phyloP scores from a whole-genome alignment of 2,888 invertebrate genomes.

The Trichopoda pennipes region DNA sequence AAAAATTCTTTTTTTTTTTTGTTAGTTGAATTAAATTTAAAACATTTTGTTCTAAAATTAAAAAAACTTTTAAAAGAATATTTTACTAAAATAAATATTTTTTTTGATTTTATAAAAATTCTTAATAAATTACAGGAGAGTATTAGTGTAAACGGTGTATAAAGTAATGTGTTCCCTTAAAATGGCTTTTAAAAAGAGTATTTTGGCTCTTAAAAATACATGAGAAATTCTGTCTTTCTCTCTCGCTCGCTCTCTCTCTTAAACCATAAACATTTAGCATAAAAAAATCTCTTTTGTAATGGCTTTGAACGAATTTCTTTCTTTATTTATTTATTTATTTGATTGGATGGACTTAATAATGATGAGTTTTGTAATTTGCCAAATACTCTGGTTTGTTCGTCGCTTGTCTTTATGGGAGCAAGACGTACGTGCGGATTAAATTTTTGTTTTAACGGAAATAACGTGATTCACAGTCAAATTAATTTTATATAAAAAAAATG shows the following conservation, averaged over 20 bases:
- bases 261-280: not conserved
- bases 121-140: not conserved
- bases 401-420: slow-evolving; percentile 68
- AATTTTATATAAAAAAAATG: not conserved
- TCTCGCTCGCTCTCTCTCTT: no score
- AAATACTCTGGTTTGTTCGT: slow-evolving; percentile 68
- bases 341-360: slow-evolving; percentile 10
- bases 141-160: not conserved
- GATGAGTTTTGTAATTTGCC: slow-evolving; percentile 54
- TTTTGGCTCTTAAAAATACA: not conserved
- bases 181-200: not conserved
- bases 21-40: no score
- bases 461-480: slow-evolving; percentile 35
- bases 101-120: no score
- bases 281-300: not conserved
- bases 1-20: no score
- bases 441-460: slow-evolving; percentile 19
- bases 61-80: no score
- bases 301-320: not conserved
- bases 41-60: no score
- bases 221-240: no score
- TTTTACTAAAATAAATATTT: no score
- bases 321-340: slow-evolving; percentile 20
- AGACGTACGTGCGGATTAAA: slow-evolving; percentile 69
- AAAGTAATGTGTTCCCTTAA: not conserved